A percentile compares a stretch with the other conserved stretches of the same genome.
Evolutionary conservation across 2,797 vertebrate species (phyloP).

Genomic region (Microctenopoma stevenorrisi): DNA sequence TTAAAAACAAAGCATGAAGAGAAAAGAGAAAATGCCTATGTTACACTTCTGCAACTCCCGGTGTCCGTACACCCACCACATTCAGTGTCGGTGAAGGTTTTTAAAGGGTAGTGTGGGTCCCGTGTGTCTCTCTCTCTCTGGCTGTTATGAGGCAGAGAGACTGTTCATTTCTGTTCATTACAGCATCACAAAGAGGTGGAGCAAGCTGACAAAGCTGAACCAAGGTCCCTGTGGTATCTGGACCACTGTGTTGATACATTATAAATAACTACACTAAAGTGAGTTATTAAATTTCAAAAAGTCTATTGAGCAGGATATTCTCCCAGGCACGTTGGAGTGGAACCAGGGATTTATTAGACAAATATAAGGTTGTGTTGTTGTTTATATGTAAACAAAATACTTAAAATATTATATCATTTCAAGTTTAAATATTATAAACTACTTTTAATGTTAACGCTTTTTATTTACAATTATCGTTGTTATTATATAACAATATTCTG

Average conservation of each 20-base stretch:
- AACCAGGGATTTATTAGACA: background rate
- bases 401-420: too few relatives aligned
- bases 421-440: too few relatives aligned
- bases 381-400: too few relatives aligned
- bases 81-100: slow-evolving; percentile 55
- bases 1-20: slow-evolving; percentile 48
- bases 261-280: background rate
- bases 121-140: slow-evolving; percentile 46
- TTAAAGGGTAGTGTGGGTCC: slow-evolving; percentile 53
- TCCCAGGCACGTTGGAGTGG: too few relatives aligned
- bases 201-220: slow-evolving; percentile 49
- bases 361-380: too few relatives aligned
- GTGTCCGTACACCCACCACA: slow-evolving; percentile 20
- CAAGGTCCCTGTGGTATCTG: slow-evolving; percentile 4
- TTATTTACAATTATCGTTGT: too few relatives aligned
- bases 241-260: slow-evolving; percentile 7
- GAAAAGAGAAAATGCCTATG: slow-evolving; percentile 39
- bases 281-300: background rate
- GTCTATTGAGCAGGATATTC: too few relatives aligned
- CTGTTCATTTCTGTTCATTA: slow-evolving; percentile 65
- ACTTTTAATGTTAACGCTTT: too few relatives aligned
- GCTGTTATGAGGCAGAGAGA: slow-evolving; percentile 60
- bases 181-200: slow-evolving; percentile 75
- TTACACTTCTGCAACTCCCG: slow-evolving; percentile 31
- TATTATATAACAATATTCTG: too few relatives aligned